Conservation (phyloP, 2,113 vertebrate species). For the Psophia crepitans region DNA sequence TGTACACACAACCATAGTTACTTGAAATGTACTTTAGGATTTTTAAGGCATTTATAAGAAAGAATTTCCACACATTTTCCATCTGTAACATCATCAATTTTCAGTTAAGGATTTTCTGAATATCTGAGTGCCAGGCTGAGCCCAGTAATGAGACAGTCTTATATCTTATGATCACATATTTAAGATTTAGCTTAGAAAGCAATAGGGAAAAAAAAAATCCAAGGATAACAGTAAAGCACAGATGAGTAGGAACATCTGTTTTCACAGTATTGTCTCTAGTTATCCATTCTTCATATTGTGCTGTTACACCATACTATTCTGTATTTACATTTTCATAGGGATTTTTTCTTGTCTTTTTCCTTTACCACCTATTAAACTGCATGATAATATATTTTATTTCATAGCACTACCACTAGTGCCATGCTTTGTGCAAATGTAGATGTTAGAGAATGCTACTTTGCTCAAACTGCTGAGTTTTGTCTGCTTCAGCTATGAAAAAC, state of each 20-base stretch:
- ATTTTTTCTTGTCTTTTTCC: background rate
- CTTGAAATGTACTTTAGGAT: background rate
- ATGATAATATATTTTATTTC: background rate
- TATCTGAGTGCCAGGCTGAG: background rate
- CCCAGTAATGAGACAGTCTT: background rate
- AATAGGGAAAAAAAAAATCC: background rate
- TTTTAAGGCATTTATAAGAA: background rate
- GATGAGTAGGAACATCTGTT: background rate
- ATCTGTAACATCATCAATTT: background rate
- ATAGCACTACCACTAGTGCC: background rate
- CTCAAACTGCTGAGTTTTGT: background rate
- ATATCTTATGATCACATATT: background rate
- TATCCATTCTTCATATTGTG: background rate
- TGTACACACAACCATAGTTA: background rate
- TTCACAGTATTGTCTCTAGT: background rate
- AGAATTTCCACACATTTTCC: background rate
- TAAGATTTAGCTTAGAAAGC: background rate
- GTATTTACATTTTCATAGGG: background rate
- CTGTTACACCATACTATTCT: background rate
- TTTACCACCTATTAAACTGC: background rate
- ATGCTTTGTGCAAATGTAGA: background rate
- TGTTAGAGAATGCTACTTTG: background rate
- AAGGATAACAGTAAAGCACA: background rate
- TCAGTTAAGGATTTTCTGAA: background rate
- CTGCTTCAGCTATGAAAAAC: background rate